phyloP scores from a whole-genome alignment of 2,113 vertebrate genomes.

The Halichoerus grypus region DNA sequence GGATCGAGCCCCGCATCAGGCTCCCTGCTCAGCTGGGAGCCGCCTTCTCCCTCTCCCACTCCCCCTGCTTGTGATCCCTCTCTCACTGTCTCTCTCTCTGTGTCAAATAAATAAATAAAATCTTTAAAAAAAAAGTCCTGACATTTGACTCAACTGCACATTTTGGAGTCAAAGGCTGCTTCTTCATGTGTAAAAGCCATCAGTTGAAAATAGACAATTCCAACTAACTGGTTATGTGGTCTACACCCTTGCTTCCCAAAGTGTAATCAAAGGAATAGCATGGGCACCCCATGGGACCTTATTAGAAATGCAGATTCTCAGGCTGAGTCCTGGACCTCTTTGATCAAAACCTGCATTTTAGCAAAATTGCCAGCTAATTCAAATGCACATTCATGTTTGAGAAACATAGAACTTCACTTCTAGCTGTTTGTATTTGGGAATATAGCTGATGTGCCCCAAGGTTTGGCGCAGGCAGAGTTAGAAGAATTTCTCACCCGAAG shows the following conservation, averaged over 20 bases:
- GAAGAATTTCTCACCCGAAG: neutral
- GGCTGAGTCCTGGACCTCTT: fast-evolving
- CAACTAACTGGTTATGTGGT: too few species aligned
- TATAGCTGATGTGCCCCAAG: too few species aligned
- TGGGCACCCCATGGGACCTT: fast-evolving
- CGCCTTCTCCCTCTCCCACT: too few species aligned
- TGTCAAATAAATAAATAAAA: too few species aligned
- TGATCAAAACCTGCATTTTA: neutral
- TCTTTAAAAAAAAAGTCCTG: neutral
- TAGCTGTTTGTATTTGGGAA: neutral
- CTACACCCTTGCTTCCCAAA: neutral
- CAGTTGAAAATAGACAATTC: neutral
- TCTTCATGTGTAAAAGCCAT: neutral
- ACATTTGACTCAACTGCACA: neutral
- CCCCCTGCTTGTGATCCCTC: too few species aligned
- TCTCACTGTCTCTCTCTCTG: too few species aligned
- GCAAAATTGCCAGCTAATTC: neutral
- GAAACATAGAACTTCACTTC: neutral
- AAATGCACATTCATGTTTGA: neutral
- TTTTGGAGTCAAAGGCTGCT: neutral
- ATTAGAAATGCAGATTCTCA: neutral
- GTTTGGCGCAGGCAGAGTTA: neutral
- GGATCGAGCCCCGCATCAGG: too few species aligned
- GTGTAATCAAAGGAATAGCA: too few species aligned
- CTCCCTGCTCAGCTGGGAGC: too few species aligned